These are phyloP conservation scores for Scaptomyza caliginosa DNA, from an alignment of 2,888 invertebrate species.

Conservation along the genomic window DNA sequence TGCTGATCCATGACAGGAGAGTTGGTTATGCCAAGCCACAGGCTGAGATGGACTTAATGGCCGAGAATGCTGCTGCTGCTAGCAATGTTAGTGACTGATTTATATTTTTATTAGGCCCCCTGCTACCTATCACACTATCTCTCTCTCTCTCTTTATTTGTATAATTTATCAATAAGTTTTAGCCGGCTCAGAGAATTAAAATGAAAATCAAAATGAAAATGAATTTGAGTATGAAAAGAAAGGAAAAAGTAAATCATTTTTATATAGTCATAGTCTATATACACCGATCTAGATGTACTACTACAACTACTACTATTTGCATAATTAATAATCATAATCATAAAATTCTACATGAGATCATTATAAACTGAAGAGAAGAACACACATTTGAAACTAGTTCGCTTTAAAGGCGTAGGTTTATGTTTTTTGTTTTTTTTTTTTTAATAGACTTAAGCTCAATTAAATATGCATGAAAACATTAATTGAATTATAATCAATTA, in stretches of 20 bases:
- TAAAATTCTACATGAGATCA: slow-evolving; percentile 1
- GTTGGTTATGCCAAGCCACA: slow-evolving; percentile 56
- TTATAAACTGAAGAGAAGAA: slow-evolving; percentile 9
- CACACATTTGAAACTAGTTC: slow-evolving; percentile 1
- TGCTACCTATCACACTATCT: neutral
- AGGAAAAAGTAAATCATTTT: slow-evolving; percentile 19
- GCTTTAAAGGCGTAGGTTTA: neutral
- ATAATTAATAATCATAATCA: slow-evolving; percentile 11
- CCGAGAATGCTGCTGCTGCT: slow-evolving; percentile 10
- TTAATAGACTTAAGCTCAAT: slow-evolving; percentile 24
- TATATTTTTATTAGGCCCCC: slow-evolving; percentile 15
- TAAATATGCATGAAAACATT: slow-evolving; percentile 29
- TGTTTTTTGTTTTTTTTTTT: neutral
- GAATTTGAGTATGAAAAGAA: neutral
- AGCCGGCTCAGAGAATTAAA: slow-evolving; percentile 11
- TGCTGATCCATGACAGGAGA: slow-evolving; percentile 86
- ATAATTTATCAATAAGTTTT: slow-evolving; percentile 12
- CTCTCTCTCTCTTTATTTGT: slow-evolving; percentile 14
- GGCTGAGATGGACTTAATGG: neutral
- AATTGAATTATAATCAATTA: slow-evolving; percentile 10
- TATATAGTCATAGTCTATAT: slow-evolving; percentile 32
- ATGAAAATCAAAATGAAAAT: neutral
- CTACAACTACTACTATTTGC: neutral
- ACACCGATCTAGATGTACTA: slow-evolving; percentile 7
- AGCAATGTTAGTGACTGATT: slow-evolving; percentile 81